phyloP scores from a whole-genome alignment of 2,797 vertebrate species.

The Gymnodraco acuticeps region DNA sequence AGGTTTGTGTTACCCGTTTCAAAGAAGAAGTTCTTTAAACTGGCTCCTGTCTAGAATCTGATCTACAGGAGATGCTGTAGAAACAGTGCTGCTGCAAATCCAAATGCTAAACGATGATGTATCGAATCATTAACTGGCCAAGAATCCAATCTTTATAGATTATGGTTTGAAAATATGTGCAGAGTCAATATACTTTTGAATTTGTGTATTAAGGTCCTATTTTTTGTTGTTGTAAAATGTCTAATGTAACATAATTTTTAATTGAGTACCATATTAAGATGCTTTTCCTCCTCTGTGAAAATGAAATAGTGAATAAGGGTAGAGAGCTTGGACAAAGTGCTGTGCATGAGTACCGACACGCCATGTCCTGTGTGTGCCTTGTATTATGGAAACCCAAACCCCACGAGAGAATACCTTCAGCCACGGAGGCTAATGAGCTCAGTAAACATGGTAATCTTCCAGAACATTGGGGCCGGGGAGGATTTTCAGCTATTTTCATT shows the following conservation, averaged over 20 bases:
- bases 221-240: too few species aligned
- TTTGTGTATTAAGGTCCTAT: too few species aligned
- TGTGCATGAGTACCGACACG: conserved; percentile 21
- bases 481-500: conserved; percentile 54
- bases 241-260: background rate
- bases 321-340: conserved; percentile 15
- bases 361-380: conserved; percentile 13
- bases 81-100: background rate
- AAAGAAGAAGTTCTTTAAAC: background rate
- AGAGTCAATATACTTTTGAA: too few species aligned
- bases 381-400: conserved; percentile 48
- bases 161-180: too few species aligned
- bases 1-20: background rate
- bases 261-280: background rate
- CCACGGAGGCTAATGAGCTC: conserved; percentile 60
- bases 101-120: background rate
- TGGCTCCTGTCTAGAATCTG: background rate
- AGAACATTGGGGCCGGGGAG: conserved; percentile 45
- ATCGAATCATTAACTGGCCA: too few species aligned
- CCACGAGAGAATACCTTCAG: conserved; percentile 45
- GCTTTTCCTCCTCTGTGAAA: background rate
- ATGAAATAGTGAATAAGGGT: conserved; percentile 11
- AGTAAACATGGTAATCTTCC: conserved; percentile 65
- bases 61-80: background rate
- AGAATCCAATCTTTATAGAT: too few species aligned